These are phyloP conservation scores for Emydocephalus ijimae DNA, from an alignment of 2,113 vertebrate species.

Conservation along the genomic window DNA sequence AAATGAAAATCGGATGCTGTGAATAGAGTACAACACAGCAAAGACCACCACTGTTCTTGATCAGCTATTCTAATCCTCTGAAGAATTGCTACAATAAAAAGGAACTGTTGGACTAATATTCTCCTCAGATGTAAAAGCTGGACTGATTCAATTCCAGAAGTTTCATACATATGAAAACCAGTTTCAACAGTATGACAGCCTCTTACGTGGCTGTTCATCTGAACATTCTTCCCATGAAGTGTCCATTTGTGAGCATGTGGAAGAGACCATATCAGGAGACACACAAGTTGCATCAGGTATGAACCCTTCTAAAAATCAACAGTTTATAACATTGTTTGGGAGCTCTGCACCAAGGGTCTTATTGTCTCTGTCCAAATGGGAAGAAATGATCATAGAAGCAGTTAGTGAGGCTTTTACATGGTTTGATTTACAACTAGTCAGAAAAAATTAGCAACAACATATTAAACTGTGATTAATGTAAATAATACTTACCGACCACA, in stretches of 20 bases:
- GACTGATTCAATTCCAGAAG: neutral
- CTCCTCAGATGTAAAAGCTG: neutral
- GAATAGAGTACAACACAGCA: neutral
- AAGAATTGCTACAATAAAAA: neutral
- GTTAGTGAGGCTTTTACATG: neutral
- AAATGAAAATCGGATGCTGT: neutral
- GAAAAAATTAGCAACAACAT: neutral
- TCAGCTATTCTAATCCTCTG: neutral
- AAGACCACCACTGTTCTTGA: neutral
- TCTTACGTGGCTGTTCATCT: neutral
- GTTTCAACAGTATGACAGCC: neutral
- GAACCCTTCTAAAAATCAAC: neutral
- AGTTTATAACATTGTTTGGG: neutral
- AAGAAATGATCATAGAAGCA: neutral
- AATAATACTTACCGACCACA: constrained; percentile 84
- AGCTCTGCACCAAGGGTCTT: neutral
- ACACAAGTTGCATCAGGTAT: neutral
- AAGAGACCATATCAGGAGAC: neutral
- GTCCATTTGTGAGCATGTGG: neutral
- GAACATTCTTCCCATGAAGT: neutral
- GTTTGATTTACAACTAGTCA: neutral
- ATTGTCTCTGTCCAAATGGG: neutral
- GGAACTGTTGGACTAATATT: neutral
- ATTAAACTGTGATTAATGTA: neutral
- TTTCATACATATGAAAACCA: neutral